These are phyloP conservation scores for Arctia plantaginis DNA, from an alignment of 2,888 invertebrate species.

Conservation along the genomic window DNA sequence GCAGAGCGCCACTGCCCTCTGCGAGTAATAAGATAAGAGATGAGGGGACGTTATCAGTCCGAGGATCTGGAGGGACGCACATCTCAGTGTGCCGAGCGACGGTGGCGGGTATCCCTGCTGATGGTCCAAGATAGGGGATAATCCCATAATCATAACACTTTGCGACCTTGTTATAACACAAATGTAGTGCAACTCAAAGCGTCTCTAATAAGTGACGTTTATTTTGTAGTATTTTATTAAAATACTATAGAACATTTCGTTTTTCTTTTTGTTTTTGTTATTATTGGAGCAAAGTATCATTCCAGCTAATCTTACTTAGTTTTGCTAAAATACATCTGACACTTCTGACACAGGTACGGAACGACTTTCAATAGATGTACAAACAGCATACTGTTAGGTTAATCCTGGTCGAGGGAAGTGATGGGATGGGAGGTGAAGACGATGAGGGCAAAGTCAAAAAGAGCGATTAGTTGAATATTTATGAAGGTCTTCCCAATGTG, in stretches of 20 bases:
- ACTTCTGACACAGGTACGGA: neutral
- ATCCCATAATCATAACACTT: slow-evolving; percentile 5
- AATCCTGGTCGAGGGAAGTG: neutral
- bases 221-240: neutral
- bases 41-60: slow-evolving; percentile 12
- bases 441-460: neutral
- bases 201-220: neutral
- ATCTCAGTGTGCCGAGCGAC: neutral
- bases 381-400: too few species aligned
- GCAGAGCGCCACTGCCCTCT: slow-evolving; percentile 7
- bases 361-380: too few species aligned
- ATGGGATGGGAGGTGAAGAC: too few species aligned
- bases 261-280: too few species aligned
- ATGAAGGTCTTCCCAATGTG: neutral
- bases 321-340: neutral
- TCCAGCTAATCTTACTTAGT: neutral
- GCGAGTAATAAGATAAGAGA: slow-evolving; percentile 15
- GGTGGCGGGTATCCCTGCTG: neutral
- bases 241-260: too few species aligned
- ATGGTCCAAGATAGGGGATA: neutral
- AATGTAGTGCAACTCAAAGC: neutral
- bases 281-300: too few species aligned
- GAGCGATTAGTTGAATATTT: neutral
- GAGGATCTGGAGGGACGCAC: slow-evolving; percentile 7
- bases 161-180: neutral